Evolutionary conservation across 2,113 vertebrate genomes (phyloP), one percentile per base, ranked within the genome.

Genomic region (Callithrix jacchus): DNA sequence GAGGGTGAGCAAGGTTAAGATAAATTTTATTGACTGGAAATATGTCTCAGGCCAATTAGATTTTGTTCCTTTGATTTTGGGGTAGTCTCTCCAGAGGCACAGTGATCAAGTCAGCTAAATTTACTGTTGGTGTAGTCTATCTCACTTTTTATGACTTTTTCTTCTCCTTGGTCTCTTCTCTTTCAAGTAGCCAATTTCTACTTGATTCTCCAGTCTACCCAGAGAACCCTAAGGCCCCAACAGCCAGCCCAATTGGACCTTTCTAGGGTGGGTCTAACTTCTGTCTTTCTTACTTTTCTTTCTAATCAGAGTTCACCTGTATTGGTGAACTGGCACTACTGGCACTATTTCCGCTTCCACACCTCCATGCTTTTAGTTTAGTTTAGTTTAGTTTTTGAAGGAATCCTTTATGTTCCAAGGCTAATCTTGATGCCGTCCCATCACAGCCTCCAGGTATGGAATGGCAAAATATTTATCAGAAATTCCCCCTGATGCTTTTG

Each of bases 401-500:
- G 66, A 79, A 58, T 0, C 0, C 8, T 91, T 6, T 91, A 37
- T 52, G 25, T 4, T 35, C 23, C 10, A 21, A 66, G 56, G 17
- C 32, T 95, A 89, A 93, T 42, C 30, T 45, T 11, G 37, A 77
- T 35, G 49, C 2, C 35, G 52, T 87, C 12, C 16, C 47, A 80
- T n/a, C 45, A 66, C 5, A 88, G n/a, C 7, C 30, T 64, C 70
- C 30, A 89, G 73, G 71, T 94, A 93, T 70, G 8, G 64, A 30
- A 76, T 94, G 54, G 45, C 68, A 89, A 87, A 93, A 77, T 68
- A 76, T 68, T 95, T 96, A 42, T 20, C 64, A 92, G 90, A 87
- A 86, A 86, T 49, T 91, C 37, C 93, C 37, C 49, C 17, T 96
- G 87, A 68, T 97, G 71, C 30, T 97, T 77, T 83, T 96, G 91